Evolutionary conservation across 2,797 vertebrate genomes (phyloP).

Genomic region (Falco naumanni): DNA sequence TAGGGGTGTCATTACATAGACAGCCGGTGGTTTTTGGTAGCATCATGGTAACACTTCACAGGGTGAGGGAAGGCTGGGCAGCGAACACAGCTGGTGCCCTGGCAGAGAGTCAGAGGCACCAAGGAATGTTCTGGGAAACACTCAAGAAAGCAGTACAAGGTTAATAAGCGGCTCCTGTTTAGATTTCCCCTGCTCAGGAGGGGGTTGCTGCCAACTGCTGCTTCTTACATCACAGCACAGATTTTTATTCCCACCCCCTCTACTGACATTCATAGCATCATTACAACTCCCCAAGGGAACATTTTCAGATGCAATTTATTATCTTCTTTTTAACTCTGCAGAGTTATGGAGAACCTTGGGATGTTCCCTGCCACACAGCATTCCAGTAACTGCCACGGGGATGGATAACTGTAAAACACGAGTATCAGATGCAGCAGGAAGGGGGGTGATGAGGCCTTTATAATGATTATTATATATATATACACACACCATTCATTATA

Average conservation of each 20-base stretch:
- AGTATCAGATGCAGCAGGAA: background rate
- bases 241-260: background rate
- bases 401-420: background rate
- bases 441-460: background rate
- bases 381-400: background rate
- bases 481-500: no score
- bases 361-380: background rate
- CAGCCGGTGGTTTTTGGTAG: background rate
- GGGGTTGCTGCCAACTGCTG: constrained; percentile 37
- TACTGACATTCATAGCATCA: background rate
- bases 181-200: background rate
- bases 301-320: constrained; percentile 8
- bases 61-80: background rate
- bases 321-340: background rate
- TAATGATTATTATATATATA: no score
- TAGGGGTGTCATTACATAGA: background rate
- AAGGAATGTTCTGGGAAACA: constrained; percentile 37
- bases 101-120: background rate
- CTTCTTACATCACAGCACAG: constrained; percentile 4
- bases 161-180: background rate
- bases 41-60: no score
- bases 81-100: background rate
- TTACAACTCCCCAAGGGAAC: background rate
- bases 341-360: background rate
- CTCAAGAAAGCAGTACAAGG: constrained; percentile 2